A percentile compares a stretch with the other conserved stretches of the same genome.
Conservation (phyloP, 2,113 vertebrate species). For the Recurvirostra avosetta region DNA sequence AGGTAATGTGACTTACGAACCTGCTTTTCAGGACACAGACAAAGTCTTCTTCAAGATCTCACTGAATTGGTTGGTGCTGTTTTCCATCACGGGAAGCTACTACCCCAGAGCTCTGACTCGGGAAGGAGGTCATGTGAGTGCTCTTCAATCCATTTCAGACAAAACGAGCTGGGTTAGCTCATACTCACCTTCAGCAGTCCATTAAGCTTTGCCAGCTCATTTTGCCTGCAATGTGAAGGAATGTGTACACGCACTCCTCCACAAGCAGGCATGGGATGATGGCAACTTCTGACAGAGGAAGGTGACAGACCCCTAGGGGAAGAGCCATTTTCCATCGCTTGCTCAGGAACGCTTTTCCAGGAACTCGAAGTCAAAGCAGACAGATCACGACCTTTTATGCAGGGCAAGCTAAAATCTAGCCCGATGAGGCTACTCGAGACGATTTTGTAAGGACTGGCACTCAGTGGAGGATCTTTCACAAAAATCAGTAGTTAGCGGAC, state of each 20-base stretch:
- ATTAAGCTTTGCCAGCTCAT: neutral
- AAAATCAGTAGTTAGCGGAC: neutral
- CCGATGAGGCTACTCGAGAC: neutral
- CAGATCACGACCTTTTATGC: neutral
- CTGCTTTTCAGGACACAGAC: conserved; percentile 17
- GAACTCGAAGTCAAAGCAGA: neutral
- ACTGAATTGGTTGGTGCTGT: neutral
- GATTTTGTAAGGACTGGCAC: neutral
- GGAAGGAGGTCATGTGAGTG: neutral
- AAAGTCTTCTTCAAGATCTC: neutral
- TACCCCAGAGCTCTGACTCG: neutral
- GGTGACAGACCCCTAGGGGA: neutral
- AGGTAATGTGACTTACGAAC: conserved; percentile 29
- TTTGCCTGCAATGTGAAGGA: neutral
- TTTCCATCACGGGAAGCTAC: neutral
- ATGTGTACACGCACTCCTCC: neutral
- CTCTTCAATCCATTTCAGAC: conserved; percentile 6
- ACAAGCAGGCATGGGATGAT: neutral
- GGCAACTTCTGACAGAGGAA: neutral
- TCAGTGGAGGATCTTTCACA: neutral
- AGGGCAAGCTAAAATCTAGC: neutral
- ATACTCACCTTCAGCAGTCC: conserved; percentile 8
- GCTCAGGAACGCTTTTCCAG: neutral
- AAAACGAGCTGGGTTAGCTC: conserved; percentile 15
- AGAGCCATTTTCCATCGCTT: neutral